Conservation (phyloP, 2,888 invertebrate species). For the Oscheius sp. region DNA sequence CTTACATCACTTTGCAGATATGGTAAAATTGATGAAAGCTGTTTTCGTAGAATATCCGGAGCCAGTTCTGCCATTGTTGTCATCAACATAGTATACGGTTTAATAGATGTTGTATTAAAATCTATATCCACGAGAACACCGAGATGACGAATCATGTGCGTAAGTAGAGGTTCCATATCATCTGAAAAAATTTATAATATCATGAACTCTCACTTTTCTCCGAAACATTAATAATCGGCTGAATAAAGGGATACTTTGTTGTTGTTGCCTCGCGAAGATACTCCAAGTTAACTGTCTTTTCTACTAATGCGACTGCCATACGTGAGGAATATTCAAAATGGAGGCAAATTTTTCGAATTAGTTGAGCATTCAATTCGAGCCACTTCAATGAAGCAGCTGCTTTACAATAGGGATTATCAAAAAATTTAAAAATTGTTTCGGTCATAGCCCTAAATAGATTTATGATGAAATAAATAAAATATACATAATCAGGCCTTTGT, state of each 20-base stretch:
- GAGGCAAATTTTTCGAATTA: conserved; percentile 28
- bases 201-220: conserved; percentile 7
- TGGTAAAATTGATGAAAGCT: conserved; percentile 18
- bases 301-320: conserved; percentile 40
- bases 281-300: conserved; percentile 37
- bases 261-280: conserved; percentile 36
- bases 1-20: conserved; percentile 38
- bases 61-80: conserved; percentile 29
- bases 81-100: conserved; percentile 34
- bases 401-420: conserved; percentile 36
- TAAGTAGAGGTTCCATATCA: conserved; percentile 44
- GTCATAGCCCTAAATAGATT: conserved; percentile 23
- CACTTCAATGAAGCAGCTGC: conserved; percentile 1
- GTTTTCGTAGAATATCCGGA: conserved; percentile 30
- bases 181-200: conserved; percentile 11
- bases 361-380: conserved; percentile 24
- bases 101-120: conserved; percentile 11
- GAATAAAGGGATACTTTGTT: conserved; percentile 53
- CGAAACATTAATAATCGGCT: conserved; percentile 37
- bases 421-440: conserved; percentile 31
- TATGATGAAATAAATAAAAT: conserved; percentile 3
- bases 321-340: conserved; percentile 26
- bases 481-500: conserved; percentile 20
- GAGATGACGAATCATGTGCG: conserved; percentile 40
- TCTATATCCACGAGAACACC: conserved; percentile 29